A percentile compares a stretch with the other conserved stretches of the same genome.
phyloP scores from a whole-genome alignment of 2,888 invertebrate genomes.

The Agrenia bidenticulata region DNA sequence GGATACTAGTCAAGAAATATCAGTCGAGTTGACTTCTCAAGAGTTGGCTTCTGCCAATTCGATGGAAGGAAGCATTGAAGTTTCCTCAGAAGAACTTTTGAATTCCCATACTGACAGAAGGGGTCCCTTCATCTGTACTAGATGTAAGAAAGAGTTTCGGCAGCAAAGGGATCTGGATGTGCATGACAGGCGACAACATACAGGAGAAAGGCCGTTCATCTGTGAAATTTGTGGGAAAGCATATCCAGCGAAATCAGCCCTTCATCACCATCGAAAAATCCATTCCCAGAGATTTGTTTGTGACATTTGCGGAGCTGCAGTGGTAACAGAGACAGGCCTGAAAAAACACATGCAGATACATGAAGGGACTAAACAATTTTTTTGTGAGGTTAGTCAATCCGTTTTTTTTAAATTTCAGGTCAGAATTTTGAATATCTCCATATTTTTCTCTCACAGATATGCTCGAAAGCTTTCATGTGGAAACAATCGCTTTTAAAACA shows the following conservation, averaged over 20 bases:
- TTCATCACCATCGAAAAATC: neutral
- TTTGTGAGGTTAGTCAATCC: neutral
- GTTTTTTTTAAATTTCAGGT: neutral
- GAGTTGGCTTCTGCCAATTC: no score
- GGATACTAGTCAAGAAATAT: no score
- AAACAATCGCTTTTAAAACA: constrained; percentile 4
- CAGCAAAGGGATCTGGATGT: constrained; percentile 5
- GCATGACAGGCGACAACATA: neutral
- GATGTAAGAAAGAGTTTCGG: neutral
- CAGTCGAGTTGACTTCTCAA: no score
- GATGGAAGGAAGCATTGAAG: no score
- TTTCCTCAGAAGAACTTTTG: no score
- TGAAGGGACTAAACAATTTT: neutral
- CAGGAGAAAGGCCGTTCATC: constrained; percentile 1
- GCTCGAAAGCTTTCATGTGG: neutral
- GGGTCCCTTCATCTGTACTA: neutral
- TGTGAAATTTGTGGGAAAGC: neutral
- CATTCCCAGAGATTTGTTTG: neutral
- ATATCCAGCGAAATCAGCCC: neutral
- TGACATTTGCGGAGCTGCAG: constrained; percentile 2
- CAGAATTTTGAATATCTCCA: neutral
- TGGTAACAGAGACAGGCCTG: neutral
- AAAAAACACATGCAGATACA: constrained; percentile 2
- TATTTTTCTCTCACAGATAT: neutral
- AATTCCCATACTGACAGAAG: no score